Evolutionary conservation across 2,113 vertebrate species (phyloP), one percentile per base, ranked within the genome.

Genomic region (Rhadina sibilatrix): DNA sequence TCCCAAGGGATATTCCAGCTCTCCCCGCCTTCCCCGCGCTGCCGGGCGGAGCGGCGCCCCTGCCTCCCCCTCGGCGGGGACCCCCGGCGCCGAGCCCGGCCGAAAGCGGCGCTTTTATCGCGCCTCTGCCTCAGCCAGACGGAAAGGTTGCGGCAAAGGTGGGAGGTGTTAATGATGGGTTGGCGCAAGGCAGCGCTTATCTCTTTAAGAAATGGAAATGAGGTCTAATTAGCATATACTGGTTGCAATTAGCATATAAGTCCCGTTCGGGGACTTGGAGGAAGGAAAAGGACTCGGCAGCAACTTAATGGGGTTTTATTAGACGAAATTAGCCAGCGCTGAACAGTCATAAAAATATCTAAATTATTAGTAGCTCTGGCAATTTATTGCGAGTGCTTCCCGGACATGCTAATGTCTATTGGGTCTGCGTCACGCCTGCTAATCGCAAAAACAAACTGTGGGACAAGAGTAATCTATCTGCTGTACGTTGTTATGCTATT

Each of bases 311-410:
- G 97, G 97, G 93, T 98, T 98, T 98, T 98, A 97, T 98, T 98
- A 98, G 97, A 75, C 69, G 94, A 98, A 98, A 98, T 98, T 98
- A 98, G 97, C 97, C 94, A 94, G 97, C 97, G 47, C 96, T 97
- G 97, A 98, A 97, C 96, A 98, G 97, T 97, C 97, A 98, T 98
- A 98, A 98, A 98, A 98, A 97, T 98, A 98, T 98, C 97, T 98
- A 98, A 97, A 98, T 98, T 98, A 98, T 98, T 97, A 97, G 96
- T 93, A 97, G 97, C 95, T 96, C 97, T 96, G 97, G 97, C 96
- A 97, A 97, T 97, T 98, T 97, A 96, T 95, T 93, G 95, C 96
- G 96, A 97, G 97, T 50, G 96, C 87, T 81, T 97, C 93, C 96
- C 42, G 96, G 96, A 97, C 96, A 96, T 92, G 96, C 94, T 97